Base-by-base conservation (phyloP, 2,113 vertebrate species). In the Rhea pennata region DNA sequence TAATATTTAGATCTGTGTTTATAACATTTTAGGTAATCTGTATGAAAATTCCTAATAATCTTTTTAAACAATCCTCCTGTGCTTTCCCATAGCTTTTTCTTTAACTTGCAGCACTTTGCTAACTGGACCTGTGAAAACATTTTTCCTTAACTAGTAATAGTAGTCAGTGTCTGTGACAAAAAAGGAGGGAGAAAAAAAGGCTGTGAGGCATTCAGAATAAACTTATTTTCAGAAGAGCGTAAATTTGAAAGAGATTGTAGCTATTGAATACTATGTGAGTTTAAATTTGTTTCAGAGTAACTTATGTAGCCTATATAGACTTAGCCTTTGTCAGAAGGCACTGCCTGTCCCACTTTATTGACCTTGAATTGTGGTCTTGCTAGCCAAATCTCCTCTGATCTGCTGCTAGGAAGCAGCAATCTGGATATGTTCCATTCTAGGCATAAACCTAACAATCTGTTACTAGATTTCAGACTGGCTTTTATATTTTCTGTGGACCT, bases 401-500 rank as follows among this genome's bases (percentile, higher is more conserved):
- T 39, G 65, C 0, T 4, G 24, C 44, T 50, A 23, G 62, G 71
- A 51, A 64, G 61, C 42, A 36, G 22, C 33, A 46, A 14, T 70
- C 59, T 69, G 79, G 10, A 17, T 40, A 5, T 62, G 46, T 61
- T 54, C 6, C 1, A 7, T 88, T 51, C 70, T 56, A 36, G 73
- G 54, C 54, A 50, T 19, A 69, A 70, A 74, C 33, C 44, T 70
- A 62, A 29, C 36, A 31, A 0, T 84, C 70, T 69, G 10, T 39
- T 84, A 36, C 39, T 40, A 42, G 26, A 50, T 54, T 50, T 92
- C 50, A 42, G 16, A 8, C 15, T 5, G 24, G 22, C 33, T 88
- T 92, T 20, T 70, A 6, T 31, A 0, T 67, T 48, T 73, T 44
- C 31, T 69, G 19, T 46, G 0, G 4, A 61, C n/a, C 2, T 8